A percentile compares a stretch with the other conserved stretches of the same genome.
These are phyloP conservation scores for Apodemia mormo DNA, from an alignment of 2,888 invertebrate genomes.

Conservation along the genomic window DNA sequence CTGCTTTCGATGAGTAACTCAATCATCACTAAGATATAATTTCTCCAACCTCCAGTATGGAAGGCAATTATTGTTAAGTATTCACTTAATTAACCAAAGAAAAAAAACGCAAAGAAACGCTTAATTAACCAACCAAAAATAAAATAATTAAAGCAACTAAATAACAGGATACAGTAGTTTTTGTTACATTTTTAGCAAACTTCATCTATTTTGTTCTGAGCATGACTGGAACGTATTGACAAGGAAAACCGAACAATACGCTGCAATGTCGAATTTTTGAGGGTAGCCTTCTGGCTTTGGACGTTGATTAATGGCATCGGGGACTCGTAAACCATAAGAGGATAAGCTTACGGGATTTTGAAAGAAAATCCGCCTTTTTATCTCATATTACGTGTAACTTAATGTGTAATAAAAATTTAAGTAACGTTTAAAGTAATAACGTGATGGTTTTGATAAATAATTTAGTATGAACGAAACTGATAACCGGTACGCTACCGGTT, in stretches of 20 bases:
- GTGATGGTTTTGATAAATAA: too few species aligned
- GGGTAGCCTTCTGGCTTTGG: conserved; percentile 56
- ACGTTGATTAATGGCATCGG: conserved; percentile 58
- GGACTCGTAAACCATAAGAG: conserved; percentile 31
- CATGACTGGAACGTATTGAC: conserved; percentile 48
- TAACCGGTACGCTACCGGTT: too few species aligned
- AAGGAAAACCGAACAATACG: conserved; percentile 46
- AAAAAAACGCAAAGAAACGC: neutral
- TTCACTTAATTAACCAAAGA: too few species aligned
- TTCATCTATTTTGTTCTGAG: conserved; percentile 35
- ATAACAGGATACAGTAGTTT: conserved; percentile 9
- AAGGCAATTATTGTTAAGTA: too few species aligned
- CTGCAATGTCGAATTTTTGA: conserved; percentile 63
- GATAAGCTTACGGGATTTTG: conserved; percentile 21
- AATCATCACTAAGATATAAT: too few species aligned
- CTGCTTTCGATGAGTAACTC: too few species aligned
- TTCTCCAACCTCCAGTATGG: too few species aligned
- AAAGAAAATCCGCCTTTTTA: conserved; percentile 22
- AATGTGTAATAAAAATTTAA: conserved; percentile 2
- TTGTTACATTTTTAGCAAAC: conserved; percentile 23
- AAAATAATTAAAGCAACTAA: neutral
- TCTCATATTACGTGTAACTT: neutral
- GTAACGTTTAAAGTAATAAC: neutral
- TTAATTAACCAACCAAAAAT: neutral
- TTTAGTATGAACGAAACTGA: too few species aligned